A percentile compares a stretch with the other conserved stretches of the same genome.
phyloP scores from a whole-genome alignment of 2,797 vertebrate genomes.

The Lutjanus campechanus region DNA sequence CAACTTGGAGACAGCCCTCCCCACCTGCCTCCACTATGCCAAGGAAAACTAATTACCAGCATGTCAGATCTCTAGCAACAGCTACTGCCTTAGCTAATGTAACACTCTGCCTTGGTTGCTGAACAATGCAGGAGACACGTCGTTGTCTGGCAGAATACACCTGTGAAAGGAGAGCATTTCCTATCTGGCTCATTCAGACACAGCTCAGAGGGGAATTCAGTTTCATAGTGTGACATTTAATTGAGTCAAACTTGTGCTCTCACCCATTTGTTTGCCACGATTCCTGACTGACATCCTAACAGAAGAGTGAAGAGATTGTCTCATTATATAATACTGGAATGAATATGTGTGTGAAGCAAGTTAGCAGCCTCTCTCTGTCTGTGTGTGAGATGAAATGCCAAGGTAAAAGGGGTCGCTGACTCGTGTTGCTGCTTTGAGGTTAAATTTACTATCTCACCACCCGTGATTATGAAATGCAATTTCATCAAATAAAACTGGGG shows the following conservation, averaged over 20 bases:
- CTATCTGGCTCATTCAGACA: slow-evolving; percentile 56
- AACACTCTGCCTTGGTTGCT: slow-evolving; percentile 57
- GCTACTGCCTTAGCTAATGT: slow-evolving; percentile 57
- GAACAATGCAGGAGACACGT: slow-evolving; percentile 69
- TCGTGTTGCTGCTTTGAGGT: slow-evolving; percentile 51
- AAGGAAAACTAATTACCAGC: slow-evolving; percentile 79
- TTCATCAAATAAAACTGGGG: slow-evolving; percentile 62
- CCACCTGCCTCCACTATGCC: slow-evolving; percentile 44
- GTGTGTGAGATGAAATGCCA: slow-evolving; percentile 45
- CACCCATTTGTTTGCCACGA: slow-evolving; percentile 38
- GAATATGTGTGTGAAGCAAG: slow-evolving; percentile 34
- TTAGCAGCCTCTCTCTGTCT: slow-evolving; percentile 5
- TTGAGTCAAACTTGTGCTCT: slow-evolving; percentile 54
- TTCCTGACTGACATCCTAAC: slow-evolving; percentile 46
- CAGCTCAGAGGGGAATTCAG: slow-evolving; percentile 33
- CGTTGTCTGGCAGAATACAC: slow-evolving; percentile 42
- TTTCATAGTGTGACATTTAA: slow-evolving; percentile 54
- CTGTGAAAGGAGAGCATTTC: slow-evolving; percentile 65
- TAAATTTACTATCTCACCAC: slow-evolving; percentile 58
- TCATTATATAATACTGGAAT: slow-evolving; percentile 51
- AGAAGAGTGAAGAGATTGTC: slow-evolving; percentile 42
- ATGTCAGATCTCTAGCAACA: slow-evolving; percentile 67
- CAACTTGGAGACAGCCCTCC: slow-evolving; percentile 52
- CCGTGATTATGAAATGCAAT: slow-evolving; percentile 67
- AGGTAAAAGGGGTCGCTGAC: slow-evolving; percentile 58